Evolutionary conservation across 2,113 vertebrate species (phyloP).

Genomic region (Ondatra zibethicus): DNA sequence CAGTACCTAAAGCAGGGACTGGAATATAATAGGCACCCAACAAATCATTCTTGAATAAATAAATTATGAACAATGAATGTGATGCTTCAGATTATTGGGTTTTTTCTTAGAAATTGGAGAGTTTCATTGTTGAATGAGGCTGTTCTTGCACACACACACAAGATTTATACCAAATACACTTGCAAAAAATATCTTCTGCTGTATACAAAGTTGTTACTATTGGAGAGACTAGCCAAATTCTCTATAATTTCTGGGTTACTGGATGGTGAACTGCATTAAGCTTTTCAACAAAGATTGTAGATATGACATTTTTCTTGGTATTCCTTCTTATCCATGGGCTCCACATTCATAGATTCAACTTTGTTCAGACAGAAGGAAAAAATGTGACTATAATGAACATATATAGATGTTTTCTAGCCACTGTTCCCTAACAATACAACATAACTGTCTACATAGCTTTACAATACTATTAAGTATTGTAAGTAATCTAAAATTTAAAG

Average conservation of each 20-base stretch:
- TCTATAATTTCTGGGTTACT: conserved; percentile 17
- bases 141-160: not conserved
- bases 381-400: not conserved
- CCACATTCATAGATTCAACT: not conserved
- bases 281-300: not conserved
- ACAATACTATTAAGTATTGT: not conserved
- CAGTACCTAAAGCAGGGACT: not conserved
- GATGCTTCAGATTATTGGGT: not conserved
- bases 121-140: conserved; percentile 42
- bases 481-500: conserved; percentile 10
- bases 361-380: not conserved
- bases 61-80: not conserved
- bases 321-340: not conserved
- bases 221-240: no score
- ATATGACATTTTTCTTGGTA: conserved; percentile 18
- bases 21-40: not conserved
- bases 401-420: not conserved
- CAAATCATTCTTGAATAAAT: conserved; percentile 44
- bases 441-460: not conserved
- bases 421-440: not conserved
- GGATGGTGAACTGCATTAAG: not conserved
- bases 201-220: conserved; percentile 23
- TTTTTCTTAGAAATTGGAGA: not conserved
- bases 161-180: not conserved
- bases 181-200: conserved; percentile 46